Conservation (phyloP, 1,140 invertebrate genomes). For the Periplaneta americana region DNA sequence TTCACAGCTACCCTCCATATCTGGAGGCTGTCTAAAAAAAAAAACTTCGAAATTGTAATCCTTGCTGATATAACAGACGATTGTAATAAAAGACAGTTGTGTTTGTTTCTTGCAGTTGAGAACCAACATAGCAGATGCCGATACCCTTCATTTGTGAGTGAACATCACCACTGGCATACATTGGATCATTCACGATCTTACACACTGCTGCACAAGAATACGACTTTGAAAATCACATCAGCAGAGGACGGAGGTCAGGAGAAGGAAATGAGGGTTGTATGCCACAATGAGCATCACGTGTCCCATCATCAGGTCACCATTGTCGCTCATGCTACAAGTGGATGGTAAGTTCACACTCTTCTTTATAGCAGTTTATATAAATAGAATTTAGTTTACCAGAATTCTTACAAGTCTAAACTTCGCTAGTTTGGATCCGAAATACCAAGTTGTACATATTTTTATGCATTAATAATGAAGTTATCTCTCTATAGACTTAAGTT, state of each 20-base stretch:
- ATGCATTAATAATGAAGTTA: no score
- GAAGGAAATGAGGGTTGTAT: slow-evolving; percentile 21
- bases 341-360: slow-evolving; percentile 52
- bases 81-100: no score
- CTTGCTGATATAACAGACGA: no score
- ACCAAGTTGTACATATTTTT: no score
- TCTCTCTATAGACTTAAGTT: no score
- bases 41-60: no score
- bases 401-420: no score
- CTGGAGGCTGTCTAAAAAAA: no score
- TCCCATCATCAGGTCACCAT: slow-evolving; percentile 43
- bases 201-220: slow-evolving; percentile 30
- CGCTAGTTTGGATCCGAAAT: no score
- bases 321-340: slow-evolving; percentile 66
- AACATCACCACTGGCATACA: slow-evolving; percentile 35
- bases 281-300: slow-evolving; percentile 12
- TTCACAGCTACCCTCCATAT: no score
- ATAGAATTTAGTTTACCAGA: no score
- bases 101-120: neutral
- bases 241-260: neutral
- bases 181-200: slow-evolving; percentile 33
- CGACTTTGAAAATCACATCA: slow-evolving; percentile 22
- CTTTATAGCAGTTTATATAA: no score
- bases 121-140: slow-evolving; percentile 25
- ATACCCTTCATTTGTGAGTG: slow-evolving; percentile 33